A percentile compares a stretch with the other conserved stretches of the same genome.
Evolutionary conservation across 2,797 vertebrate genomes (phyloP).

Genomic region (Aselliscus stoliczkanus): DNA sequence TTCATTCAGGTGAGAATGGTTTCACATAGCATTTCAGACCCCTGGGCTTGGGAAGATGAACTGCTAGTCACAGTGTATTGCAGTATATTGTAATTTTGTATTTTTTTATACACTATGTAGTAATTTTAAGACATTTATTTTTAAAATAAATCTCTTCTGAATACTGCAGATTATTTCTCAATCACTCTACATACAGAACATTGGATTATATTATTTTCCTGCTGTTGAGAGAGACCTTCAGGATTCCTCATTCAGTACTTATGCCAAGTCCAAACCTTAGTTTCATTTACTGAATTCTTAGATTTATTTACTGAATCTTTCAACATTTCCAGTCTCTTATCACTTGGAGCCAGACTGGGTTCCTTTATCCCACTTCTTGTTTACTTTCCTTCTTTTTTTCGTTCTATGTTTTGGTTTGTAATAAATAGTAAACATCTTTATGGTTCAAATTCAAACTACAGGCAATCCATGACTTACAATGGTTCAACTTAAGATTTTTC

Average conservation of each 20-base stretch:
- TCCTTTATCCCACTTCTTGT: neutral
- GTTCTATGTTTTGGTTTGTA: neutral
- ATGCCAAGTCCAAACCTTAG: neutral
- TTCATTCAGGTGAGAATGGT: neutral
- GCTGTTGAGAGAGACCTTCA: neutral
- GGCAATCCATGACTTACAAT: neutral
- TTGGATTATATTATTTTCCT: neutral
- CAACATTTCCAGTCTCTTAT: neutral
- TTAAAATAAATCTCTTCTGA: neutral
- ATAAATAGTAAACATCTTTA: neutral
- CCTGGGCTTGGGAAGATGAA: neutral
- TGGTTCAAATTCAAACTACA: neutral
- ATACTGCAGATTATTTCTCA: neutral
- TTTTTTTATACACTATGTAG: neutral
- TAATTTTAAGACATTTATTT: neutral
- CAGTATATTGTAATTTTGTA: neutral
- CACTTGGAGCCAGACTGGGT: neutral
- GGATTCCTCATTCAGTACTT: neutral
- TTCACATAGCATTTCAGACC: neutral
- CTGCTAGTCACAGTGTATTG: neutral
- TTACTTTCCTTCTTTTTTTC: neutral
- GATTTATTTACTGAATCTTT: neutral
- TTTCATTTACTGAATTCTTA: neutral
- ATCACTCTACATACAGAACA: neutral
- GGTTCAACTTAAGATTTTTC: neutral